Base-by-base conservation (phyloP, 2,797 vertebrate species). In the Danio albolineatus region DNA sequence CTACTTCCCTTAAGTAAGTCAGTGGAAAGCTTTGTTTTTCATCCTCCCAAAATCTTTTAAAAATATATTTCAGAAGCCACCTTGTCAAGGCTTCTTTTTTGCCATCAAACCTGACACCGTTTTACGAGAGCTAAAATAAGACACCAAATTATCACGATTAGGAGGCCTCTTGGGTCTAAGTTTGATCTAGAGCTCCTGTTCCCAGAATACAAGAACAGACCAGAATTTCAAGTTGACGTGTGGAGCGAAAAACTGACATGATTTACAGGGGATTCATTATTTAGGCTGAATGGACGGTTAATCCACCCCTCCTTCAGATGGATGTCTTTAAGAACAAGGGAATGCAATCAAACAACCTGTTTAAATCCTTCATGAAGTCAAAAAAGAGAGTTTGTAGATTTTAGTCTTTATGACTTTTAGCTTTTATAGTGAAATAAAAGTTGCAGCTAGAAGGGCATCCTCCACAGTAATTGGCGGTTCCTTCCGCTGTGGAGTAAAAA, bases 121-220 rank as follows among this genome's bases (percentile, higher is more conserved):
- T 57, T 48, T 5, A 14, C 28, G 71, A 44, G 44, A 69, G 19
- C 65, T 83, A 77, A 83, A 85, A 81, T 76, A 76, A 79, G 66
- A 71, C 54, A 39, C 78, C 65, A 79, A 85, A 72, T 76, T 64
- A 7, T 80, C 46, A 83, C 38, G n/a, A 54, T 51, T 48, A 69
- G 57, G 56, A 67, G 14, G 39, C 54, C 81, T 78, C 67, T 19
- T 51, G 57, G 75, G 75, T 54, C 59, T 72, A 14, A n/a, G 43
- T 80, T 82, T 66, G 49, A 53, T 78, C 54, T 62, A 59, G 59
- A 64, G 59, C 77, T 65, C 41, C 7, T 12, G 56, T 43, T 21
- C 57, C 54, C 66, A 61, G 66, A 13, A 71, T 36, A 10, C 10
- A 21, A 57, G 73, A 79, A 78, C 65, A 70, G 73, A 80, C 64